Evolutionary conservation across 1,140 invertebrate genomes (phyloP).

Genomic region (Proctacanthus coquilletti): DNA sequence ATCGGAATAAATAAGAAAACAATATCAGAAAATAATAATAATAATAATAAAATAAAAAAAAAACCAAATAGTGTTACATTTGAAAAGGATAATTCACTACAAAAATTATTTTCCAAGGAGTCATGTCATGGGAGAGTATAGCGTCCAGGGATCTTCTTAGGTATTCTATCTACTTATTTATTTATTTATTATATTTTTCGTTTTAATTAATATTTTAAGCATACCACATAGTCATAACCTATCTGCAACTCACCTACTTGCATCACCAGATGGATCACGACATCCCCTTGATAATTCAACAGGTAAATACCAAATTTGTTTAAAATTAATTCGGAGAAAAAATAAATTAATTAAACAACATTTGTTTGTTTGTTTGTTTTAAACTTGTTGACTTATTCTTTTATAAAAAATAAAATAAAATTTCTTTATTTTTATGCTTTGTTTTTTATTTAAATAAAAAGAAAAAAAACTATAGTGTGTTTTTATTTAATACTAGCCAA

Average conservation of each 20-base stretch:
- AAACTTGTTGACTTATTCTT: background rate
- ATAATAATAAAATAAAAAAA: too few species aligned
- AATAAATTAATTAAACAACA: background rate
- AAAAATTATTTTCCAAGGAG: slow-evolving; percentile 7
- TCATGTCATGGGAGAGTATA: slow-evolving; percentile 29
- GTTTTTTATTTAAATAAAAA: too few species aligned
- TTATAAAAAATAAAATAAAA: background rate
- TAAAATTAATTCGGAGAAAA: background rate
- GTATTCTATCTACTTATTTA: slow-evolving; percentile 7
- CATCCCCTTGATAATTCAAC: slow-evolving; percentile 51
- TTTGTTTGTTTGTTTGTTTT: too few species aligned
- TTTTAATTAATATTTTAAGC: slow-evolving; percentile 7
- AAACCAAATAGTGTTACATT: too few species aligned
- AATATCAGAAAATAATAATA: too few species aligned
- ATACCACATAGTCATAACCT: slow-evolving; percentile 30
- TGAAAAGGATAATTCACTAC: too few species aligned
- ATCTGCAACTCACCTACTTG: slow-evolving; percentile 60
- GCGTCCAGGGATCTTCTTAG: slow-evolving; percentile 22
- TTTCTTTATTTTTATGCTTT: too few species aligned
- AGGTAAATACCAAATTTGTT: slow-evolving; percentile 20
- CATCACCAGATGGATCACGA: slow-evolving; percentile 61
- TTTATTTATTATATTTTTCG: background rate
- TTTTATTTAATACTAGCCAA: too few species aligned
- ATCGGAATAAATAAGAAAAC: too few species aligned
- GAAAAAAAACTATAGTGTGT: too few species aligned